Percentiles rank a stretch among this genome's conserved stretches.
Evolutionary conservation across 53 echinoderm and acorn worm species (phyloP).

Genomic region (Mesocentrotus franciscanus): DNA sequence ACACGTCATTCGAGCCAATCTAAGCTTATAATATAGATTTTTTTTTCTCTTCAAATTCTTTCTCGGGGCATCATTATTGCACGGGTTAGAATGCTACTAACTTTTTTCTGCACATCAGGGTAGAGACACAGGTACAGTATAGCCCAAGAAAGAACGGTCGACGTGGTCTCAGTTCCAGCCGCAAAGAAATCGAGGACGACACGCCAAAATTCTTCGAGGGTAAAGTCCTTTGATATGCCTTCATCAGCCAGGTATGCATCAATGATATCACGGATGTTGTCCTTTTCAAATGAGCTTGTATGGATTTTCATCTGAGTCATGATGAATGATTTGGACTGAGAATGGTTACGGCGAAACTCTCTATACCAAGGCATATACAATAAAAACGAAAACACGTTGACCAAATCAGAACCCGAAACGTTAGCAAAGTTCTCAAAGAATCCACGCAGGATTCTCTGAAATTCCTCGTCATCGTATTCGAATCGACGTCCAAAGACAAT

Average conservation of each 20-base stretch:
- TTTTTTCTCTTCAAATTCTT: background rate
- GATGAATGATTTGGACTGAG: background rate
- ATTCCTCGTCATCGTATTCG: conserved; percentile 52
- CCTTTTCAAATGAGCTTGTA: conserved; percentile 30
- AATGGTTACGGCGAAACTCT: background rate
- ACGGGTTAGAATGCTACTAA: background rate
- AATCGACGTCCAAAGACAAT: conserved; percentile 54
- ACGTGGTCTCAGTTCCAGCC: conserved; percentile 48
- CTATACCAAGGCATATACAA: background rate
- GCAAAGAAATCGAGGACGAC: conserved; percentile 42
- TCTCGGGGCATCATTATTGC: background rate
- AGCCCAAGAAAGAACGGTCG: conserved; percentile 19
- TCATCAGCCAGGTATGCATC: conserved; percentile 59
- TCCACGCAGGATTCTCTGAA: background rate
- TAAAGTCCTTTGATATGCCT: background rate
- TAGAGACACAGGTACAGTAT: conserved; percentile 25
- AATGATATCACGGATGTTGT: conserved; percentile 49
- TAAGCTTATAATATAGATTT: background rate
- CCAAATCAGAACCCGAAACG: conserved; percentile 5
- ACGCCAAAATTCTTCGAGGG: conserved; percentile 20
- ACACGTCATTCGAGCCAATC: too few relatives aligned
- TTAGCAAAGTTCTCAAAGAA: background rate
- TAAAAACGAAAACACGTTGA: conserved; percentile 31
- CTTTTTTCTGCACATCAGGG: conserved; percentile 44
- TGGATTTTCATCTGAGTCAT: conserved; percentile 8